These are phyloP conservation scores for Automeris io DNA, from an alignment of 2,888 invertebrate genomes.

Conservation along the genomic window DNA sequence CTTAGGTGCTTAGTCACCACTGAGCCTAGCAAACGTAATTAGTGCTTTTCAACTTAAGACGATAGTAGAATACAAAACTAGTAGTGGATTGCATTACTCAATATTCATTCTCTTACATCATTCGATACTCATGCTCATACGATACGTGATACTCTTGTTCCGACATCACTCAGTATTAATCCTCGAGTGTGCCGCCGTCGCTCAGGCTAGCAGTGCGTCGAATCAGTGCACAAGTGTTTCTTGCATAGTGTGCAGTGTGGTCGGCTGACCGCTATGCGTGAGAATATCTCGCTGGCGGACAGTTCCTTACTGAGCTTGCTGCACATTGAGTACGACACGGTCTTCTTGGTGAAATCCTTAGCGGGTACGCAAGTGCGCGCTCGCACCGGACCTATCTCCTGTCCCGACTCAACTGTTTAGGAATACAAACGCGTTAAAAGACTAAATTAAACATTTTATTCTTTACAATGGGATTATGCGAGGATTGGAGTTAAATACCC, in stretches of 20 bases:
- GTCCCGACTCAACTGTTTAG: constrained; percentile 63
- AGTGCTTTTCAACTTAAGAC: too few relatives aligned
- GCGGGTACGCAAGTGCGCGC: constrained; percentile 67
- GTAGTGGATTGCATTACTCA: too few relatives aligned
- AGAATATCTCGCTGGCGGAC: constrained; percentile 65
- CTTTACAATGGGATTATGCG: too few relatives aligned
- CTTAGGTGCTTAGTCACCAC: too few relatives aligned
- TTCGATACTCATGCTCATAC: too few relatives aligned
- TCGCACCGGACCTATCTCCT: constrained; percentile 66
- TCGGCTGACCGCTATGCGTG: constrained; percentile 54
- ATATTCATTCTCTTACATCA: too few relatives aligned
- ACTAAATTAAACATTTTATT: too few relatives aligned
- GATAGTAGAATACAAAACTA: too few relatives aligned
- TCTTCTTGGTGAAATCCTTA: constrained; percentile 66
- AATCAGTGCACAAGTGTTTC: constrained; percentile 61
- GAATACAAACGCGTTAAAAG: constrained; percentile 11
- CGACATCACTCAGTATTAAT: too few relatives aligned
- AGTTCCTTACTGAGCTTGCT: constrained; percentile 64
- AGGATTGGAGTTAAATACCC: too few relatives aligned
- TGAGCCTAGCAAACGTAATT: too few relatives aligned
- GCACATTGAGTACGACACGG: constrained; percentile 66
- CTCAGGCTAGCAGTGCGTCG: constrained; percentile 43
- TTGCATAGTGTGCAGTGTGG: constrained; percentile 66
- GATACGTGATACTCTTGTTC: too few relatives aligned
- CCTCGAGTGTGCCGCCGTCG: neutral